These are phyloP conservation scores for Noturus placidus DNA, from an alignment of 2,113 vertebrate species.

Conservation along the genomic window DNA sequence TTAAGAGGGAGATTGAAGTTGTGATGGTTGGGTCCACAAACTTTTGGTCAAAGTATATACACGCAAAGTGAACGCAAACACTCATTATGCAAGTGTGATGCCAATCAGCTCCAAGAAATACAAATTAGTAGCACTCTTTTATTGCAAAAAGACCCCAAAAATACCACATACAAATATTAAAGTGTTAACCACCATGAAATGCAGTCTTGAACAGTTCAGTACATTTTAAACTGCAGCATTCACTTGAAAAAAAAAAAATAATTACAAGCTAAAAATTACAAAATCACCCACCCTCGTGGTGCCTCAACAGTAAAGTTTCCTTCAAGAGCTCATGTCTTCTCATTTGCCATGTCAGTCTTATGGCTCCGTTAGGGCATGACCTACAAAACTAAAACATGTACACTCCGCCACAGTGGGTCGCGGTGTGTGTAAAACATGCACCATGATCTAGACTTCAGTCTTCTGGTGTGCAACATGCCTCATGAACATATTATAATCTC, in stretches of 20 bases:
- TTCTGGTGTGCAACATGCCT: not conserved
- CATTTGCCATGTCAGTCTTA: not conserved
- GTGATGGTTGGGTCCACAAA: not conserved
- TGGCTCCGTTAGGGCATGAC: too few species aligned
- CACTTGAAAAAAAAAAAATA: not conserved
- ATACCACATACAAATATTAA: conserved; percentile 38
- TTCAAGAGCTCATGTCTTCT: not conserved
- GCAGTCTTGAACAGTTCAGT: conserved; percentile 13
- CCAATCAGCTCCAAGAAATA: not conserved
- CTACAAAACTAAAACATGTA: not conserved
- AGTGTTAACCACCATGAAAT: conserved; percentile 27
- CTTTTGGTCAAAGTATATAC: not conserved
- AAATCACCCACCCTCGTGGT: not conserved
- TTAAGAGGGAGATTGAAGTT: too few species aligned
- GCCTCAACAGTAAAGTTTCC: not conserved
- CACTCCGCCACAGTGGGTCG: not conserved
- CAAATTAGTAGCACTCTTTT: conserved; percentile 40
- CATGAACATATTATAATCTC: not conserved
- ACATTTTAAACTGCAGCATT: not conserved
- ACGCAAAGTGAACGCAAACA: not conserved
- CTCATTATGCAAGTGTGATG: not conserved
- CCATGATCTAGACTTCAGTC: not conserved
- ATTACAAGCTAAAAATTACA: not conserved
- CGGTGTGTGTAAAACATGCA: not conserved
- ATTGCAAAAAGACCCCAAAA: conserved; percentile 8